Evolutionary conservation across 2,888 invertebrate genomes (phyloP), one percentile per base, ranked within the genome.

Genomic region (Cartodere bifasciata): DNA sequence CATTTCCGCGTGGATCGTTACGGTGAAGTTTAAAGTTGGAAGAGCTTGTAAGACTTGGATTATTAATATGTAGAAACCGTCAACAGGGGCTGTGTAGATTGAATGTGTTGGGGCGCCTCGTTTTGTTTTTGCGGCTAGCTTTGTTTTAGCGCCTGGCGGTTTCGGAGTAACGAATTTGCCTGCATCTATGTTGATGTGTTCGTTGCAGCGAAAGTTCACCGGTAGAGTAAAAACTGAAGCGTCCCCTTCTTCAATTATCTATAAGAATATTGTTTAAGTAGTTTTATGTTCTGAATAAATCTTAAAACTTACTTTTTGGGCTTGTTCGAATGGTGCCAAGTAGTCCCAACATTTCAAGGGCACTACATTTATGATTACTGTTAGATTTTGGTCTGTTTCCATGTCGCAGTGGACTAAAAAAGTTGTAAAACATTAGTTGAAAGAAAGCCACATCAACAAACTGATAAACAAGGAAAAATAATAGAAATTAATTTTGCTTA

Each of bases 61-160:
- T 11, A 66, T 62, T 36, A 79, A 62, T 16, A 76, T 62, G 52
- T 83, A 86, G 26, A 82, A 70, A 16, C 84, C 86, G 63, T 85
- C 85, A 32, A 64, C 67, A 12, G 63, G 62, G 6, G 76, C 68
- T 1, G 63, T 64, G 28, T 71, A 62, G 14, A 77, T 58, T 0
- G 75, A 68, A 29, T 65, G 34, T 28, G 44, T 36, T 31, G 24
- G 13, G 29, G 28, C 5, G 30, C 14, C 2, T 31, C 31, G 11
- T 32, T 28, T 11, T 32, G 33, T n/a, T n/a, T 27, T 7, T 10
- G n/a, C n/a, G 9, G 7, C 25, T n/a, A n/a, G n/a, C n/a, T n/a
- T n/a, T n/a, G n/a, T n/a, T 49, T 53, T 32, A 38, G 42, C 35
- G 31, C 45, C 24, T 14, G 38, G 29, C 9, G 43, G n/a, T n/a